Base-by-base conservation (phyloP, 2,113 vertebrate species). In the Pseudolaguvia tuberculata region DNA sequence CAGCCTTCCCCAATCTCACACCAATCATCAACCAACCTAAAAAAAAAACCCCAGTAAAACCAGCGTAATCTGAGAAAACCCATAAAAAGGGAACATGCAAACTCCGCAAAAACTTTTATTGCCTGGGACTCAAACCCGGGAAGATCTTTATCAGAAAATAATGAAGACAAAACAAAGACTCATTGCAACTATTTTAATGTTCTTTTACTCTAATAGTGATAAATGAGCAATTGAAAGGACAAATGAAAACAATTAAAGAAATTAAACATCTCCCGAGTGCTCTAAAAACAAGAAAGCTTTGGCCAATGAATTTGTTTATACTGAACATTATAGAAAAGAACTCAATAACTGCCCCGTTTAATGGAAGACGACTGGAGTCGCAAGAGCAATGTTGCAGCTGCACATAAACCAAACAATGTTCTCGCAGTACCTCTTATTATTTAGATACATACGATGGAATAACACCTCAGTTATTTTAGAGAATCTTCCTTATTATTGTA, bases 141-240 rank as follows among this genome's bases (percentile, higher is more conserved):
- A 18, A 61, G 35, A 21, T 0, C 21, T 21, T 23, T 31, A 18
- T 1, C 11, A 18, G 7, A 56, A 27, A 3, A 58, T 56, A 70
- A 14, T 29, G 47, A 63, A 42, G 53, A 77, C 51, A 45, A 51
- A 56, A 63, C 55, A 77, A 39, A 31, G 15, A 73, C 79, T 85
- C 86, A 87, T 88, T 89, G 86, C 87, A 87, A 88, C 83, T 51
- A 82, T 84, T 87, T 89, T 88, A 86, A 87, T 91, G 83, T 86
- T 61, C 79, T 83, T 76, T 67, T 87, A 63, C 72, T 79, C 85
- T 85, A 85, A 78, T 78, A 87, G 79, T 67, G 29, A 27, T 85
- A 75, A 42, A 84, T 85, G 85, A 89, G 76, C 76, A 83, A 85
- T 77, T 85, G 75, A 87, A 81, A 74, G 76, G 73, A 18, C 67